Conservation (phyloP, 2,888 invertebrate species). For the Diogma glabrata region DNA sequence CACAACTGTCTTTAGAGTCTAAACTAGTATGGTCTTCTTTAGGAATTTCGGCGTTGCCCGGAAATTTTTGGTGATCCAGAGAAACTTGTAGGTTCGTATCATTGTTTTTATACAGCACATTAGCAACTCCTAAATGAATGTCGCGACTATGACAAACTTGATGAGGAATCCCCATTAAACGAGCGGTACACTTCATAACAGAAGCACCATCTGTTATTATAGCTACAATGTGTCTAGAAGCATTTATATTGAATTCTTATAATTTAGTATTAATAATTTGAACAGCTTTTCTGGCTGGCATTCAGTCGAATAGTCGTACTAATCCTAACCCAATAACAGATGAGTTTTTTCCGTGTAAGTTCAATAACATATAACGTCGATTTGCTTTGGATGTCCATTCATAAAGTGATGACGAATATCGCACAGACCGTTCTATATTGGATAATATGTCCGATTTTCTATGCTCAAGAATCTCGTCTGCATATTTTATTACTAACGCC, state of each 20-base stretch:
- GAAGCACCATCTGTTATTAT: slow-evolving; percentile 17
- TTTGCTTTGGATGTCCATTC: not conserved
- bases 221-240: slow-evolving; percentile 15
- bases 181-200: slow-evolving; percentile 17
- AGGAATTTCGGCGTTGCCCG: no score
- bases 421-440: not conserved
- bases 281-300: not conserved
- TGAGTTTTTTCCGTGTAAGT: not conserved
- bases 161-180: slow-evolving; percentile 13
- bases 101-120: slow-evolving; percentile 17
- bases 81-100: no score
- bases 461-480: not conserved
- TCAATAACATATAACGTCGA: not conserved
- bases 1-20: no score
- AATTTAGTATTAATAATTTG: slow-evolving; percentile 13
- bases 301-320: not conserved
- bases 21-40: no score
- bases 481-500: not conserved
- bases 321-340: not conserved
- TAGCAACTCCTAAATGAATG: slow-evolving; percentile 17
- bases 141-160: slow-evolving; percentile 21
- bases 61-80: no score
- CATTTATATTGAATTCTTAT: slow-evolving; percentile 10
- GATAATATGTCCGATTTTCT: not conserved
- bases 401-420: not conserved